Percentiles rank a stretch among this genome's conserved stretches.
Conservation (phyloP, 2,888 invertebrate genomes). For the Drosophila anomelani region DNA sequence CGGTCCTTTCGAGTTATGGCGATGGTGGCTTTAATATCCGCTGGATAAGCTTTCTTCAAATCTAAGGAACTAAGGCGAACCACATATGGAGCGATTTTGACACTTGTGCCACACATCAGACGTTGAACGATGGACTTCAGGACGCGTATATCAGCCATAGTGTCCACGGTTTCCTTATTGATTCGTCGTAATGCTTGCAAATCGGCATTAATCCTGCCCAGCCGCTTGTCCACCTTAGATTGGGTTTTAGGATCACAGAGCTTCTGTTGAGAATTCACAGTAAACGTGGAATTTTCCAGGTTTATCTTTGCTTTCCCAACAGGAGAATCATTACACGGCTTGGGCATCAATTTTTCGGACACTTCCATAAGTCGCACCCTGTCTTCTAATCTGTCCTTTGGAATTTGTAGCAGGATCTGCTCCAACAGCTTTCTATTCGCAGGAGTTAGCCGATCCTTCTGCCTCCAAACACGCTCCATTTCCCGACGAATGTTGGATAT, state of each 20-base stretch:
- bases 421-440: background rate
- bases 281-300: background rate
- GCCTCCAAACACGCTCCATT: background rate
- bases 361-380: conserved; percentile 54
- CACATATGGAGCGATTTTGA: conserved; percentile 29
- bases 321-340: background rate
- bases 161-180: conserved; percentile 24
- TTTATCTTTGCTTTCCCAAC: background rate
- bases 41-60: background rate
- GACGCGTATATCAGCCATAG: conserved; percentile 47
- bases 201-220: conserved; percentile 11
- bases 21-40: conserved; percentile 28
- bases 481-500: conserved; percentile 1
- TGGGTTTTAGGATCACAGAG: background rate
- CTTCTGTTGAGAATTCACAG: conserved; percentile 7
- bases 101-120: background rate
- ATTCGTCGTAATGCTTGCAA: conserved; percentile 13
- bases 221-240: background rate
- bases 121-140: conserved; percentile 22
- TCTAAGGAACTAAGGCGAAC: conserved; percentile 20
- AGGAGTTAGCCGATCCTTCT: background rate
- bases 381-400: conserved; percentile 12
- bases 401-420: conserved; percentile 11
- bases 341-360: background rate
- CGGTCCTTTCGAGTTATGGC: background rate